Evolutionary conservation across 2,113 vertebrate genomes (phyloP), one percentile per base, ranked within the genome.

Genomic region (Trichomycterus rosablanca): DNA sequence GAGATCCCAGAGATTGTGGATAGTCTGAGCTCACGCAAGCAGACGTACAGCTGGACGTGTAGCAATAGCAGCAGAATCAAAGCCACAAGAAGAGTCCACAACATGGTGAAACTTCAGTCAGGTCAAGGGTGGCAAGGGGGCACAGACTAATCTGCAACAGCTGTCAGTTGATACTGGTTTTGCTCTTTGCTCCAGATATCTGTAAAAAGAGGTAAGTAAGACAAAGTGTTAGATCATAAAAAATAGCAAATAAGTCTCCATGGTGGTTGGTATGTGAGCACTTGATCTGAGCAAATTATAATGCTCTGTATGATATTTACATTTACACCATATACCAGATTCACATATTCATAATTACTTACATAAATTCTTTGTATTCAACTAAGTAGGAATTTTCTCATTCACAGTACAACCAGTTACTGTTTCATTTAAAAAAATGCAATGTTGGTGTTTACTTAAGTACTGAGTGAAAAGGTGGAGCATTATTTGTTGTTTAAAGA

Each of bases 31-130:
- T 81, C 84, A 32, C 78, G 79, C 60, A 88, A 79, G 74, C 84
- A 87, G 44, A 80, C 59, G 52, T 76, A 78, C 69, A 89, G 75
- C 77, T 84, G 86, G 70, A 80, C 78, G 71, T 89, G 86, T 70
- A 89, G 86, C 67, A 89, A 70, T 67, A 89, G 77, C 46, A 89
- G 73, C 54, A 86, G 67, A 70, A 84, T 72, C 53, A 88, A 74
- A 1, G 83, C 85, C 11, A 87, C 77, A 4, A 89, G 69, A 70
- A 87, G 70, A 1, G 85, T 88, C 84, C 86, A 85, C 72, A 86
- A 76, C 87, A 89, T 89, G 84, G 74, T 72, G 72, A 44, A 39
- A 35, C 65, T 62, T 24, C 39, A 46, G 61, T 68, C 57, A 53
- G 62, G 51, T 67, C 69, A 71, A 71, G 69, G 63, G 58, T 28